Conservation (phyloP, 2,113 vertebrate genomes). For the Calidris pugnax region DNA sequence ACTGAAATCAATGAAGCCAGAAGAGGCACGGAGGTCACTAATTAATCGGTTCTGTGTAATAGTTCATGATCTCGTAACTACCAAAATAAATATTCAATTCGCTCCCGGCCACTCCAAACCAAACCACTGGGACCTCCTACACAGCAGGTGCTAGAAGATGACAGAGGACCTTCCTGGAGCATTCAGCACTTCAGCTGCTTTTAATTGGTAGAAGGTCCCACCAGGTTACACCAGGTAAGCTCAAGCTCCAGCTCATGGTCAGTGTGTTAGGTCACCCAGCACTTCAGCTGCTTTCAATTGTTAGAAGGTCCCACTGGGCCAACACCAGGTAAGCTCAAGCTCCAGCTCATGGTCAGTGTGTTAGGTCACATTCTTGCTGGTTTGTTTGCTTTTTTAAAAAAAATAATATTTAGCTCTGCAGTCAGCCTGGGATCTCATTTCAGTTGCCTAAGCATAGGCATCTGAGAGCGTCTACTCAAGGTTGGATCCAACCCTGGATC, state of each 20-base stretch:
- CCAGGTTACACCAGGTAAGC: neutral
- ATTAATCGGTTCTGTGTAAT: constrained; percentile 10
- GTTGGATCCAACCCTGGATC: neutral
- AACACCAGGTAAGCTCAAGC: neutral
- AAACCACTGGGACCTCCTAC: neutral
- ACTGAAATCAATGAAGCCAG: constrained; percentile 6
- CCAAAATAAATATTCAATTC: neutral
- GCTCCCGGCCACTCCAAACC: neutral
- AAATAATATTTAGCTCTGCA: neutral
- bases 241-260: neutral
- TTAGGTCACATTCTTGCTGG: neutral
- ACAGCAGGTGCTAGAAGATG: neutral
- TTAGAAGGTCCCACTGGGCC: neutral
- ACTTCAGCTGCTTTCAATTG: neutral
- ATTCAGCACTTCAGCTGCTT: neutral
- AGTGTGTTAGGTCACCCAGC: neutral
- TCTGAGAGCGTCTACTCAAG: neutral
- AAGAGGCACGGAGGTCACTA: neutral
- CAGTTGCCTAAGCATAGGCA: neutral
- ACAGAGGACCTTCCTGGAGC: neutral
- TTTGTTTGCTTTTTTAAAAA: neutral
- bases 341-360: neutral
- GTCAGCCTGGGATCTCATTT: neutral
- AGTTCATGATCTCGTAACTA: neutral
- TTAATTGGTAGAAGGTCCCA: neutral